Percentiles rank a stretch among this genome's conserved stretches.
These are phyloP conservation scores for Rynchops niger DNA, from an alignment of 2,113 vertebrate genomes.

Conservation along the genomic window DNA sequence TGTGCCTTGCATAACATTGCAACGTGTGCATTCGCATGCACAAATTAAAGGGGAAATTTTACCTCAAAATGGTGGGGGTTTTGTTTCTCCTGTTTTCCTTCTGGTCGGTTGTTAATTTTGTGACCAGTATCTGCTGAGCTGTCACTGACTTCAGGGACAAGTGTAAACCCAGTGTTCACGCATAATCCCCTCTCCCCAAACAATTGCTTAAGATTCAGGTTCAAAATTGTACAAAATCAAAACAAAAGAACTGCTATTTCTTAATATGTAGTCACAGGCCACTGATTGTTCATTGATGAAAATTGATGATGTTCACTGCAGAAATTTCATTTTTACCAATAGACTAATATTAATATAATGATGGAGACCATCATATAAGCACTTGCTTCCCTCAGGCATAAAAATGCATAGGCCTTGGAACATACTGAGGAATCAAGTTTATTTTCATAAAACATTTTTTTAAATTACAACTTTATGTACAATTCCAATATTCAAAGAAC, in stretches of 20 bases:
- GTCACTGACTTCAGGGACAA: background rate
- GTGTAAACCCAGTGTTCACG: background rate
- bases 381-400: background rate
- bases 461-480: background rate
- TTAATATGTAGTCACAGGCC: slow-evolving; percentile 32
- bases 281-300: slow-evolving; percentile 50
- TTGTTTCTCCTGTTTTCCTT: background rate
- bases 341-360: slow-evolving; percentile 17
- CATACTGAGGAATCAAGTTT: background rate
- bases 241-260: slow-evolving; percentile 42
- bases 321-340: background rate
- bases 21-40: background rate
- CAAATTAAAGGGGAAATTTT: background rate
- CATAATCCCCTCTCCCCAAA: background rate
- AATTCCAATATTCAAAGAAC: background rate
- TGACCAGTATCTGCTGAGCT: background rate
- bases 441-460: background rate
- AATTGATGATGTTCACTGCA: slow-evolving; percentile 17
- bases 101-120: background rate
- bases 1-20: background rate
- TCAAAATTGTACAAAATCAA: slow-evolving; percentile 23
- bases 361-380: background rate
- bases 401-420: background rate
- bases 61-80: background rate
- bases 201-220: background rate